phyloP scores from a whole-genome alignment of 2,113 vertebrate species.

The Vulpes lagopus region DNA sequence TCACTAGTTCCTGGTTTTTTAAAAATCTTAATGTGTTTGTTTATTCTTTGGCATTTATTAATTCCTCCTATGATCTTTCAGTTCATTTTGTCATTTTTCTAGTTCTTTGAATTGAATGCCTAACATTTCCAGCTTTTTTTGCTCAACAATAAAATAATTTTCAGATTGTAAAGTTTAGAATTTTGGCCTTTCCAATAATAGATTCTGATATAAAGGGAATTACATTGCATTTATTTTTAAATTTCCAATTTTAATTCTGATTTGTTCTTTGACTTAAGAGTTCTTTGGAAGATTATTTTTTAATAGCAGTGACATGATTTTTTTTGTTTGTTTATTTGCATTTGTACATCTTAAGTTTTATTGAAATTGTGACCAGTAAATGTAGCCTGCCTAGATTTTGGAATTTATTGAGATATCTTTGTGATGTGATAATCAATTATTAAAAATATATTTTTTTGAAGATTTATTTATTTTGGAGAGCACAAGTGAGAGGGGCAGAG shows the following conservation, averaged over 20 bases:
- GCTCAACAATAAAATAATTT: background rate
- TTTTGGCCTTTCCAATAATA: background rate
- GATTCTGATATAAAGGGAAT: background rate
- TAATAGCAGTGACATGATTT: background rate
- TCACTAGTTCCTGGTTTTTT: background rate
- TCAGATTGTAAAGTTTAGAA: background rate
- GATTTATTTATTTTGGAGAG: background rate
- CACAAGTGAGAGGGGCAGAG: background rate
- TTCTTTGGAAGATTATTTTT: background rate
- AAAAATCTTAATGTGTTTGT: background rate
- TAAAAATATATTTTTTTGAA: background rate
- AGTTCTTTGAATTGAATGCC: background rate
- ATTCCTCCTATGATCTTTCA: background rate
- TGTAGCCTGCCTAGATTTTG: background rate
- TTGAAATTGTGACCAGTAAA: background rate
- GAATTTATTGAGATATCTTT: background rate
- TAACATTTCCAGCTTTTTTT: background rate
- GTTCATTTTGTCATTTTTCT: constrained; percentile 4
- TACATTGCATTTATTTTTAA: constrained; percentile 15
- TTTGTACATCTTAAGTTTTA: background rate
- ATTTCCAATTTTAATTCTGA: background rate
- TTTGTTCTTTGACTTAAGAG: background rate
- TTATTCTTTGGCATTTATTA: background rate
- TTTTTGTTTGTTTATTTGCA: background rate
- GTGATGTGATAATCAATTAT: background rate